Conservation (phyloP, 2,113 vertebrate species). For the Acrocephalus arundinaceus region DNA sequence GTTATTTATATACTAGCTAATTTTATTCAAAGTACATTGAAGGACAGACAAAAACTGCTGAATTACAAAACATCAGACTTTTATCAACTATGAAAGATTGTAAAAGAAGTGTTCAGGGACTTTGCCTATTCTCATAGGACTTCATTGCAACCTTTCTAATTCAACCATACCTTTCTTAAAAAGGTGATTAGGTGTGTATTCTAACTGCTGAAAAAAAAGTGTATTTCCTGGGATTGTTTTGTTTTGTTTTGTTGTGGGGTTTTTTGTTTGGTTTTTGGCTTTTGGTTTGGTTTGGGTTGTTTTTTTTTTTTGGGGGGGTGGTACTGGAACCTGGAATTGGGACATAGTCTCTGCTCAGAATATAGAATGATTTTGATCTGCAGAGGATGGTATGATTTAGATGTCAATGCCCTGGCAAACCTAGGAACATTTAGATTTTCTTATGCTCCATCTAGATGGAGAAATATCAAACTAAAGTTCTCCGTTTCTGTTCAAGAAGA, state of each 20-base stretch:
- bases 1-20: slow-evolving; percentile 39
- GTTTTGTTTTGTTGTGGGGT: neutral
- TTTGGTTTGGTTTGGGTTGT: neutral
- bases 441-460: neutral
- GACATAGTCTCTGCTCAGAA: neutral
- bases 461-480: neutral
- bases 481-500: neutral
- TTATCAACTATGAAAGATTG: neutral
- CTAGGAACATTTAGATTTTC: neutral
- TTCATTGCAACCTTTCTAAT: neutral
- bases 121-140: neutral
- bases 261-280: too few relatives aligned
- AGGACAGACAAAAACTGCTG: slow-evolving; percentile 11
- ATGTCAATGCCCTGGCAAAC: neutral
- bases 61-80: neutral
- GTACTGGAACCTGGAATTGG: neutral
- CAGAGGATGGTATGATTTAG: neutral
- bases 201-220: neutral
- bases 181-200: neutral
- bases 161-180: neutral
- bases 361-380: neutral
- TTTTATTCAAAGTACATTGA: slow-evolving; percentile 41
- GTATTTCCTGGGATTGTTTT: neutral
- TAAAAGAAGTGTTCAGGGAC: neutral
- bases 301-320: neutral